Percentiles rank a stretch among this genome's conserved stretches.
Evolutionary conservation across 2,888 invertebrate species (phyloP).

Genomic region (Itoplectis maculator): DNA sequence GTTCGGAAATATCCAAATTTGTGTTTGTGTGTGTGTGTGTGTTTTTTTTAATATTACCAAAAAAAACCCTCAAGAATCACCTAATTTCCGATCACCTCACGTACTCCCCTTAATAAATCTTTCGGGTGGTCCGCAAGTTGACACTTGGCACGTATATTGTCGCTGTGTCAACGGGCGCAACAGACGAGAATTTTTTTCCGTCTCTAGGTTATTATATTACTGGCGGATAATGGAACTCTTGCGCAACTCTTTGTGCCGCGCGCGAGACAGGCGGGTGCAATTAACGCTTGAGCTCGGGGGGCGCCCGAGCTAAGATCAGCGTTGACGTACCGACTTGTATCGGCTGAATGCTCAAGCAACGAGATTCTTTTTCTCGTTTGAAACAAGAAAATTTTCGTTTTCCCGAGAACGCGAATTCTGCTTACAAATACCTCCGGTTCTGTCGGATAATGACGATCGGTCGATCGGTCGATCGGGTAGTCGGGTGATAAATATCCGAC

Average conservation of each 20-base stretch:
- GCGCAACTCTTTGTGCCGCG: constrained; percentile 44
- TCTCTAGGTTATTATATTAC: background rate
- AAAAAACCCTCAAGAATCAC: no score
- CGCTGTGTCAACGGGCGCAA: constrained; percentile 44
- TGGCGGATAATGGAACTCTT: constrained; percentile 31
- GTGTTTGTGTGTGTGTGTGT: no score
- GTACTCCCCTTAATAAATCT: no score
- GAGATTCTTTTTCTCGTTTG: background rate
- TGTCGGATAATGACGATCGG: background rate
- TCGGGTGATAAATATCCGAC: constrained; percentile 27
- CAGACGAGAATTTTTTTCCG: background rate
- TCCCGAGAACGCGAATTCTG: background rate
- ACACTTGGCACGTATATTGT: background rate
- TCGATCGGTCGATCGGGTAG: background rate
- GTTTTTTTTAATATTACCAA: no score
- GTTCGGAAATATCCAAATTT: no score
- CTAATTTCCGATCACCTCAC: no score
- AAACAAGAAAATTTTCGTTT: constrained; percentile 3
- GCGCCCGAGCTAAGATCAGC: constrained; percentile 5
- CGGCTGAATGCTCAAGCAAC: background rate
- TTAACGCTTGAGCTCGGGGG: constrained; percentile 49
- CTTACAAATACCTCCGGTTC: background rate
- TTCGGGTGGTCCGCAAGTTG: no score
- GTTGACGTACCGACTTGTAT: constrained; percentile 23
- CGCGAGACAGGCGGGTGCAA: constrained; percentile 56